Base-by-base conservation (phyloP, 2,113 vertebrate species). In the Meleagris gallopavo region DNA sequence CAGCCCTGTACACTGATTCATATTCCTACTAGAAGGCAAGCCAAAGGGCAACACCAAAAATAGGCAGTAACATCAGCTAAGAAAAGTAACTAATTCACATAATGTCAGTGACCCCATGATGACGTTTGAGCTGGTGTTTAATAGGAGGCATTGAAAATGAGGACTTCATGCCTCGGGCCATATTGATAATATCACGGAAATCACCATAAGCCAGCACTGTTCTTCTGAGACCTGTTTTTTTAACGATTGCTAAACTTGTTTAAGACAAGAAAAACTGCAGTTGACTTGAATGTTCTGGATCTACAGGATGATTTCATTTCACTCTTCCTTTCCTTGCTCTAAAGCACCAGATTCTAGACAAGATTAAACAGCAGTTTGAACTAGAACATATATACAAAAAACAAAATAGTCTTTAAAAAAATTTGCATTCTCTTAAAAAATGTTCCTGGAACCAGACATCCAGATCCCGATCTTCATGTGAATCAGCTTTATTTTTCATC, bases 21-120 rank as follows among this genome's bases (percentile, higher is more conserved):
- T 34, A 48, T 38, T 3, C 18, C 80, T 73, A 19, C 46, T 61
- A 81, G 85, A 94, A 92, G 89, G 92, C 89, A 90, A 95, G 92
- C 89, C 92, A 95, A 95, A 92, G 86, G 95, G 92, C 92, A 72
- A 90, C 94, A 70, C 61, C 84, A 95, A 92, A 88, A 84, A 81
- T 75, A 91, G 77, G 89, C 55, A 64, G 88, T 16, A 46, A 70
- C 70, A 89, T 91, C 95, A 75, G 69, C 85, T 81, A 69, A 76
- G 72, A n/a, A 57, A 81, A 93, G 52, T 17, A 93, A 91, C 88
- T 60, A 46, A n/a, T 20, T 77, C 78, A 73, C 13, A 3, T 89
- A 15, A 73, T 40, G 75, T 32, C 89, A 78, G 65, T 1, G 5
- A 76, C 81, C 71, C 67, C 1, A 0, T 36, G 64, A 30, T 77